Percentiles rank a stretch among this genome's conserved stretches.
phyloP scores from a whole-genome alignment of 2,797 vertebrate species.

The Neoniphon sammara region DNA sequence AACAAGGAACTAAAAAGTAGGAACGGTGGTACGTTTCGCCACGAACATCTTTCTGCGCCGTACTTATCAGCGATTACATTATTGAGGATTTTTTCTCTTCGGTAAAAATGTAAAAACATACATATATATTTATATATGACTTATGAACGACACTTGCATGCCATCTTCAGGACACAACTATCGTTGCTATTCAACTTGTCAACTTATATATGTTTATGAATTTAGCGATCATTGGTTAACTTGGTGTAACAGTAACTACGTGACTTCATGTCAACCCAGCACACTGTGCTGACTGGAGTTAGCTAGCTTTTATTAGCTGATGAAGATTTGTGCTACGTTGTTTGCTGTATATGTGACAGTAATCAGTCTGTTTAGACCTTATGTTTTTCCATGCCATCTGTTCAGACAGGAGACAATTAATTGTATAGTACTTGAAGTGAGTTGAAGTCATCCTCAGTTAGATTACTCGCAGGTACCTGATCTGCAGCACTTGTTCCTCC shows the following conservation, averaged over 20 bases:
- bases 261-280: too few relatives aligned
- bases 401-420: not conserved
- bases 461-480: not conserved
- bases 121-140: not conserved
- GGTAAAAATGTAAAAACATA: conserved; percentile 19
- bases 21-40: conserved; percentile 34
- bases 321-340: too few relatives aligned
- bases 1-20: not conserved
- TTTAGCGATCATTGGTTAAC: fast-evolving
- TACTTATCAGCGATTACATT: conserved; percentile 13
- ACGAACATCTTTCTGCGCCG: conserved; percentile 36
- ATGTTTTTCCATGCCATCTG: not conserved
- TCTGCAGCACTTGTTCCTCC: not conserved
- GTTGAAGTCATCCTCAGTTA: not conserved
- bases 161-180: fast-evolving
- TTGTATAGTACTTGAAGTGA: not conserved
- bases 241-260: not conserved
- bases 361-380: not conserved
- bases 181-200: not conserved
- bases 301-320: too few relatives aligned
- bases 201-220: not conserved
- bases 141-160: not conserved
- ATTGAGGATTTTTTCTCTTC: not conserved
- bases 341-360: not conserved
- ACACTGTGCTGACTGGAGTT: too few relatives aligned